Conservation (phyloP, 2,113 vertebrate species). For the Ardeotis arabs region DNA sequence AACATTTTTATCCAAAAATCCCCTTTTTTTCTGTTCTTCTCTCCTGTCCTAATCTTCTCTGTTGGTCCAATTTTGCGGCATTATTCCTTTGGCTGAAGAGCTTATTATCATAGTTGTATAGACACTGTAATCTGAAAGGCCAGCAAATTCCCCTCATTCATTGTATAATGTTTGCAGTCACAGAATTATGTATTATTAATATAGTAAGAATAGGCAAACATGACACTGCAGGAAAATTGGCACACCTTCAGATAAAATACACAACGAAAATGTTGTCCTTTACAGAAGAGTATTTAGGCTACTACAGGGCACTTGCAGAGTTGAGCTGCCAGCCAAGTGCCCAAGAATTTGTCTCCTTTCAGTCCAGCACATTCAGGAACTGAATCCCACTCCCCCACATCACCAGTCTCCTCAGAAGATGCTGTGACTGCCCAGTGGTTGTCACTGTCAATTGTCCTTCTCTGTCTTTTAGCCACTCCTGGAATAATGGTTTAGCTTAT, state of each 20-base stretch:
- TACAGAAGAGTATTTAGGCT: neutral
- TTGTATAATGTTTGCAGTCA: neutral
- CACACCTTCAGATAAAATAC: neutral
- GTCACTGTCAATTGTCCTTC: neutral
- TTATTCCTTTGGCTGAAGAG: neutral
- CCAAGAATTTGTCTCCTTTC: neutral
- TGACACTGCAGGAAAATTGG: neutral
- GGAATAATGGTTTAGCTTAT: neutral
- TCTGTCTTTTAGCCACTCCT: neutral
- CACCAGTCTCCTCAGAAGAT: neutral
- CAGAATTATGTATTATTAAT: neutral
- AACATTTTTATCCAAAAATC: neutral
- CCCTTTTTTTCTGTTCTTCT: neutral
- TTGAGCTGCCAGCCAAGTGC: neutral
- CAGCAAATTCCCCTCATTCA: neutral
- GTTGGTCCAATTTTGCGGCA: neutral
- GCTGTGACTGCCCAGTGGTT: neutral
- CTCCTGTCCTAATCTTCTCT: neutral
- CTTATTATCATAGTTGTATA: neutral
- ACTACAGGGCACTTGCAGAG: neutral
- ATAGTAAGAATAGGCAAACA: neutral
- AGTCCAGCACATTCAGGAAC: neutral
- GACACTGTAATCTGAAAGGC: neutral
- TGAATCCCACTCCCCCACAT: neutral
- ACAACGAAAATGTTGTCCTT: neutral